phyloP scores from a whole-genome alignment of 2,888 invertebrate genomes.

The Orchesella flavescens region DNA sequence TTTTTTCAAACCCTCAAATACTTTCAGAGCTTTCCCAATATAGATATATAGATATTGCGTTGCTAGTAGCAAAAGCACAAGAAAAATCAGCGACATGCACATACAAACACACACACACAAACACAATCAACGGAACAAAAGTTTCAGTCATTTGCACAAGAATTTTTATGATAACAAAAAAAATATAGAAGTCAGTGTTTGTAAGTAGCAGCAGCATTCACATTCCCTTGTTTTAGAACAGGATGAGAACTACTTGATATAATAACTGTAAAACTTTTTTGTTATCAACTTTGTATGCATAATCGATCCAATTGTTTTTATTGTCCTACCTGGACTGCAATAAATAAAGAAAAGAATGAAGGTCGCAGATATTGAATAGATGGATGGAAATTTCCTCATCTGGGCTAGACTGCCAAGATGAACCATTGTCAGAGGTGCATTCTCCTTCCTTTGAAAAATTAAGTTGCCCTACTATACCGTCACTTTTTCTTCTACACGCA shows the following conservation, averaged over 20 bases:
- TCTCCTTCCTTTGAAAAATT: not conserved
- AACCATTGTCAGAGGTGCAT: slow-evolving; percentile 49
- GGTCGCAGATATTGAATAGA: slow-evolving; percentile 54
- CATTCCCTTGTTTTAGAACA: too few species aligned
- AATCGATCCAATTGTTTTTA: slow-evolving; percentile 4
- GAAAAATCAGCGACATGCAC: not conserved
- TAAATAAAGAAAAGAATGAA: slow-evolving; percentile 61
- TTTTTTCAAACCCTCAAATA: not conserved
- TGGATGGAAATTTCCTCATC: slow-evolving; percentile 55
- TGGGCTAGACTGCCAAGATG: slow-evolving; percentile 52
- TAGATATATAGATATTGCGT: too few species aligned
- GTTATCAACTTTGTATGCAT: too few species aligned
- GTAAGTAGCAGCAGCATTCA: too few species aligned
- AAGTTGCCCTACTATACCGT: not conserved
- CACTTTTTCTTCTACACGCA: not conserved
- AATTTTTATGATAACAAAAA: too few species aligned
- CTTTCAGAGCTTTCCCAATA: not conserved
- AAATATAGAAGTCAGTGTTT: too few species aligned
- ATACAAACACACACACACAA: not conserved
- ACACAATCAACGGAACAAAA: not conserved
- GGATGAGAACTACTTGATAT: too few species aligned
- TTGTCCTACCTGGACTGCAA: slow-evolving; percentile 58
- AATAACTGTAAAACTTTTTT: too few species aligned
- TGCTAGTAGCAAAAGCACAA: too few species aligned
- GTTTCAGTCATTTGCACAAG: too few species aligned